phyloP scores from a whole-genome alignment of 2,888 invertebrate species.

The Fissipunctia ypsillon region DNA sequence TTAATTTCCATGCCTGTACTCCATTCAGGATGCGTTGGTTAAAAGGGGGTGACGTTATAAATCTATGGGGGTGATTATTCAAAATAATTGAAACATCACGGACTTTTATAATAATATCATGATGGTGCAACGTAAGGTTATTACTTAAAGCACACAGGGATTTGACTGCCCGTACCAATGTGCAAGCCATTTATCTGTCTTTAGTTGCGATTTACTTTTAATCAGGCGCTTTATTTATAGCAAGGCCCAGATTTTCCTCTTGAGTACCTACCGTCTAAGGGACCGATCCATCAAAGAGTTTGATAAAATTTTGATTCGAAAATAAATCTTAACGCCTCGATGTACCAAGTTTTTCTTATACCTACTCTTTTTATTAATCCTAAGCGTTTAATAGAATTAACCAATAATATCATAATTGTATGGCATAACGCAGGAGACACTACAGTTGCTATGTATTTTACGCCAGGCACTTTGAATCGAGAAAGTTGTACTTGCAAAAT shows the following conservation, averaged over 20 bases:
- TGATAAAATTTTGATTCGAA: not conserved
- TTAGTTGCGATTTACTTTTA: not conserved
- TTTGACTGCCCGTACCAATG: not conserved
- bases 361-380: not conserved
- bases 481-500: not conserved
- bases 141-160: not conserved
- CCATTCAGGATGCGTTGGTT: not conserved
- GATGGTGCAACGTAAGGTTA: not conserved
- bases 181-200: not conserved
- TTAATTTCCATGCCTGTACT: no score
- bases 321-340: not conserved
- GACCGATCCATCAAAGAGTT: not conserved
- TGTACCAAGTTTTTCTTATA: not conserved
- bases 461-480: constrained; percentile 8
- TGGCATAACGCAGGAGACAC: constrained; percentile 9
- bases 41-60: no score
- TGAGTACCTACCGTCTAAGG: not conserved
- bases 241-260: not conserved
- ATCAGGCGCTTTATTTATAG: not conserved
- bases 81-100: no score
- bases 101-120: not conserved
- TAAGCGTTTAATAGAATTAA: not conserved
- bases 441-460: constrained; percentile 6
- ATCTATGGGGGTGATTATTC: no score
- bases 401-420: not conserved